Conservation (phyloP, 2,797 vertebrate genomes). For the Paguma larvata region DNA sequence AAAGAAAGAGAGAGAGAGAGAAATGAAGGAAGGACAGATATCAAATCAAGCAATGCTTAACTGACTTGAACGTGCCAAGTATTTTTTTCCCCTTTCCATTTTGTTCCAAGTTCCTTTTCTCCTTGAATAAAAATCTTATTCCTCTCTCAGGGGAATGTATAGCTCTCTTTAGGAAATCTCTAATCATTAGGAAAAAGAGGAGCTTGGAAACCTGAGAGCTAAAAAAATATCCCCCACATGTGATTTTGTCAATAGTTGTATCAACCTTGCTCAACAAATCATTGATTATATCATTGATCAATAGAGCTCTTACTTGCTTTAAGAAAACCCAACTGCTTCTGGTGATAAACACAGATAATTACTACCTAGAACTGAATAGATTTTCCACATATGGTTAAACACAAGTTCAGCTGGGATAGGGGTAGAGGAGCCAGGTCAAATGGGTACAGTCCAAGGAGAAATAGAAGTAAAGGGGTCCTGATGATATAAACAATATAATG, state of each 20-base stretch:
- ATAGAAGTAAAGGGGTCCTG: background rate
- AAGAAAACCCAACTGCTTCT: background rate
- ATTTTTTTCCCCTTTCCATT: background rate
- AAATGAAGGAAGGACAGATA: background rate
- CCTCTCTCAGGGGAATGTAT: background rate
- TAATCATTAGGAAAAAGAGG: background rate
- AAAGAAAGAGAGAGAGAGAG: fast-evolving
- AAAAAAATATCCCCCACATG: background rate
- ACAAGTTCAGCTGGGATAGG: background rate
- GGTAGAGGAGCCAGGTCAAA: background rate
- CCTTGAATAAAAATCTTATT: background rate
- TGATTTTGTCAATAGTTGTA: background rate
- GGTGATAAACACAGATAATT: background rate
- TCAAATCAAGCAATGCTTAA: background rate
- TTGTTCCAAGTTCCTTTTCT: background rate
- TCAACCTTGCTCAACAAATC: background rate
- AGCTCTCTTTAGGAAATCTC: background rate
- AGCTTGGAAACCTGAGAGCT: background rate
- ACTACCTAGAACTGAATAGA: background rate
- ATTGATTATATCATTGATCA: background rate
- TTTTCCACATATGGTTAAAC: background rate
- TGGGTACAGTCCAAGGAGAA: background rate
- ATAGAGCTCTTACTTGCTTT: background rate
- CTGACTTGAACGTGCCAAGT: background rate
- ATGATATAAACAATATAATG: background rate